Conservation (phyloP, 2,888 invertebrate species). For the Masnerella sp. region DNA sequence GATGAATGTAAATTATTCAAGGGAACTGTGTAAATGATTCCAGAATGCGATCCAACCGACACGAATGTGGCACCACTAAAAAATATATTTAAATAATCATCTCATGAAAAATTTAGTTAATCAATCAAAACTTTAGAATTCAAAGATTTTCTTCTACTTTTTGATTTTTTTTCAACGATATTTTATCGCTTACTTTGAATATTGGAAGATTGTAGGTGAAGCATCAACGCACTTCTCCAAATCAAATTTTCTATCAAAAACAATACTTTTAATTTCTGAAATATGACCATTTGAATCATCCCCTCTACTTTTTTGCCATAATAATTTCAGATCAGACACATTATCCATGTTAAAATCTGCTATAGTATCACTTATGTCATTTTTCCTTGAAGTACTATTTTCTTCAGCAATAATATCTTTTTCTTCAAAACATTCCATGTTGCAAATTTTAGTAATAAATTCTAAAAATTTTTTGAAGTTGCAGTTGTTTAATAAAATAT, state of each 20-base stretch:
- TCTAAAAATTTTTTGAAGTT: constrained; percentile 74
- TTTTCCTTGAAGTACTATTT: neutral
- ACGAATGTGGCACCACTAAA: constrained; percentile 73
- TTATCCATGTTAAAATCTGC: neutral
- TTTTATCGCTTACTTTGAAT: constrained; percentile 72
- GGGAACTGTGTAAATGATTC: constrained; percentile 82
- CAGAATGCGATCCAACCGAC: constrained; percentile 87
- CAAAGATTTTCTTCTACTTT: no score
- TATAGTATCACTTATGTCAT: neutral
- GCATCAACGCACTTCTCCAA: constrained; percentile 91
- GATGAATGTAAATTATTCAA: constrained; percentile 80
- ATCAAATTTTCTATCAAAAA: constrained; percentile 79
- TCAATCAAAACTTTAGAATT: no score
- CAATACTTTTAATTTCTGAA: constrained; percentile 60
- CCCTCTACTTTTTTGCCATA: constrained; percentile 70
- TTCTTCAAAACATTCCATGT: neutral
- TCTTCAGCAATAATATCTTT: neutral
- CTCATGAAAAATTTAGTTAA: no score
- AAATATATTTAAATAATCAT: no score
- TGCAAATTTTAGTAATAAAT: constrained; percentile 65
- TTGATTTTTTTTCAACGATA: no score
- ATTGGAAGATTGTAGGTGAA: constrained; percentile 81
- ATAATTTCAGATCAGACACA: constrained; percentile 23
- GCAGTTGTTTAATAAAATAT: constrained; percentile 79
- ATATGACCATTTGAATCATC: constrained; percentile 18